Conservation (phyloP, 2,113 vertebrate genomes). For the Glaucidium brasilianum region DNA sequence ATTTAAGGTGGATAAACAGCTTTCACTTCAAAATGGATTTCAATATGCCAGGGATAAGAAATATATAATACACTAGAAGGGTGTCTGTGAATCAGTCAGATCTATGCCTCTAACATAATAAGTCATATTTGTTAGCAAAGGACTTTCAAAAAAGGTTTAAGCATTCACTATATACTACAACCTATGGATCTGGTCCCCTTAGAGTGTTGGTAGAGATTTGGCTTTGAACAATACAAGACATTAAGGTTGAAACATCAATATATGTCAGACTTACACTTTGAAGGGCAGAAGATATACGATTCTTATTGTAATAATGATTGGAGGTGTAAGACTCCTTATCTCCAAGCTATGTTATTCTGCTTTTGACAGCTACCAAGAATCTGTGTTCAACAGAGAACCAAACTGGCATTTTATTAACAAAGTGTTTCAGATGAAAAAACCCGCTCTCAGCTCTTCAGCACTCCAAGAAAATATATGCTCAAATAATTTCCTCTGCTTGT, state of each 20-base stretch:
- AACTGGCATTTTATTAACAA: not conserved
- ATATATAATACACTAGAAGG: not conserved
- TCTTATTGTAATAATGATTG: not conserved
- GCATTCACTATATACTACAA: not conserved
- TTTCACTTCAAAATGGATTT: constrained; percentile 3
- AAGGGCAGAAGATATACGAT: not conserved
- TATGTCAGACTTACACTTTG: not conserved
- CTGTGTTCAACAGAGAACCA: not conserved
- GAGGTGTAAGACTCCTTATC: not conserved
- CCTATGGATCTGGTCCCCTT: not conserved
- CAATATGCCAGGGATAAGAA: not conserved
- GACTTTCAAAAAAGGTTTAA: not conserved
- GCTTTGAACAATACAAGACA: not conserved
- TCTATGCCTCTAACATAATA: not conserved
- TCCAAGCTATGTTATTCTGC: not conserved
- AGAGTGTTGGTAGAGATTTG: not conserved
- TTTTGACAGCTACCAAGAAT: not conserved
- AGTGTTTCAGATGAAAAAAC: not conserved
- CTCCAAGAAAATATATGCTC: not conserved
- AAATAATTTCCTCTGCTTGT: not conserved
- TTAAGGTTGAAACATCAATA: not conserved
- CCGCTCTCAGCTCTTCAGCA: not conserved
- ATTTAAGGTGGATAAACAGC: not conserved
- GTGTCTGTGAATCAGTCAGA: not conserved
- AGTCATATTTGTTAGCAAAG: not conserved